Evolutionary conservation across 2,113 vertebrate genomes (phyloP), one percentile per base, ranked within the genome.

Genomic region (Echinops telfairi): DNA sequence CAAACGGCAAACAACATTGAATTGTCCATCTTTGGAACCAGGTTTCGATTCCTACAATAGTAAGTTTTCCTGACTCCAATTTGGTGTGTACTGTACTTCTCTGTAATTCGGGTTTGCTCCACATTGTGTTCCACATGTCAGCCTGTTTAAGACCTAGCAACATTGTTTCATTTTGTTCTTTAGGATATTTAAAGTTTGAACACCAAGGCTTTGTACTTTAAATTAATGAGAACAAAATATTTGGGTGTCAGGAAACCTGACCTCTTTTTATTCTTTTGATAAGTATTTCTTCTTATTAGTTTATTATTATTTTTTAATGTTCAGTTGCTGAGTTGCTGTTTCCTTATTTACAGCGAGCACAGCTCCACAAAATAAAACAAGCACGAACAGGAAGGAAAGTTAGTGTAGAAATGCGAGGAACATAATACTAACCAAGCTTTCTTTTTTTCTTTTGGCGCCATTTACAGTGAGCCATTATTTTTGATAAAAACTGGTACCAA

Each of bases 381-480:
- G 6, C 7, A 62, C 79, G 43, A 22, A 1, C 38, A 6, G 40
- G 20, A 86, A 94, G 53, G 47, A 53, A 62, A 83, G 8, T 47
- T 73, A 62, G 57, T 17, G 0, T 47, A 29, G 20, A 89, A 88
- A 71, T 80, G n/a, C 80, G 38, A 9, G 10, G 68, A 90, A 47
- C 6, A 3, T 66, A 29, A 66, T 78, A 27, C 57, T 64, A 68
- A 71, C 15, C 0, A 10, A 53, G 31, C 40, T 64, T 83, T 77
- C 19, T 73, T 92, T 92, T 89, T 16, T 47, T 79, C 14, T 53
- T n/a, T 25, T 9, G 22, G 2, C 10, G 91, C 33, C 2, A 62
- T 86, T 95, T 78, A 3, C 83, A 79, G 47, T 79, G 11, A 76
- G 25, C 66, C 88, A 6, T 70, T 87, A 91, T 60, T 76, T 43